Conservation (phyloP, 2,113 vertebrate genomes). For the Phoenicopterus ruber region DNA sequence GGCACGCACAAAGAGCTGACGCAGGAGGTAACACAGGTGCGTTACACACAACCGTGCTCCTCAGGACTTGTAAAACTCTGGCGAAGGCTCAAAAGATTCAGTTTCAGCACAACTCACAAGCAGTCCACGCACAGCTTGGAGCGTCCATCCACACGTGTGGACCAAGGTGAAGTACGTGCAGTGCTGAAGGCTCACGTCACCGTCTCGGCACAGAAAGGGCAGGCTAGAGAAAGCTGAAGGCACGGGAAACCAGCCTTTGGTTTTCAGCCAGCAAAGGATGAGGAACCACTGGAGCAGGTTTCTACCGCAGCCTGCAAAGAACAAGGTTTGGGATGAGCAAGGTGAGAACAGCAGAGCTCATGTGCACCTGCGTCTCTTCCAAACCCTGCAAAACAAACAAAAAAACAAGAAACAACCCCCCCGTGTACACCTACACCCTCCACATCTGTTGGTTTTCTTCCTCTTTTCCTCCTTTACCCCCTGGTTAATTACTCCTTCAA, state of each 20-base stretch:
- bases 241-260: neutral
- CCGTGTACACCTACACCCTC: neutral
- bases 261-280: neutral
- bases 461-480: neutral
- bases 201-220: neutral
- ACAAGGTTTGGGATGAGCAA: neutral
- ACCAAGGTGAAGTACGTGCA: accelerated
- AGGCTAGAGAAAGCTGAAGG: neutral
- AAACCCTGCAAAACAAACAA: neutral
- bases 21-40: neutral
- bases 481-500: neutral
- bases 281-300: neutral
- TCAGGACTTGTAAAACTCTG: neutral
- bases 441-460: neutral
- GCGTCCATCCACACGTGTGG: accelerated
- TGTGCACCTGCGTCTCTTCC: neutral
- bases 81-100: neutral
- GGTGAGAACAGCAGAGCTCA: accelerated
- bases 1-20: neutral
- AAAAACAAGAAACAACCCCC: too few species aligned
- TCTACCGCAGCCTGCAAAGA: neutral
- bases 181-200: neutral
- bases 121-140: neutral
- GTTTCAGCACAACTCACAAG: neutral
- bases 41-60: neutral